phyloP scores from a whole-genome alignment of 2,797 vertebrate species.

The Galago senegalensis region DNA sequence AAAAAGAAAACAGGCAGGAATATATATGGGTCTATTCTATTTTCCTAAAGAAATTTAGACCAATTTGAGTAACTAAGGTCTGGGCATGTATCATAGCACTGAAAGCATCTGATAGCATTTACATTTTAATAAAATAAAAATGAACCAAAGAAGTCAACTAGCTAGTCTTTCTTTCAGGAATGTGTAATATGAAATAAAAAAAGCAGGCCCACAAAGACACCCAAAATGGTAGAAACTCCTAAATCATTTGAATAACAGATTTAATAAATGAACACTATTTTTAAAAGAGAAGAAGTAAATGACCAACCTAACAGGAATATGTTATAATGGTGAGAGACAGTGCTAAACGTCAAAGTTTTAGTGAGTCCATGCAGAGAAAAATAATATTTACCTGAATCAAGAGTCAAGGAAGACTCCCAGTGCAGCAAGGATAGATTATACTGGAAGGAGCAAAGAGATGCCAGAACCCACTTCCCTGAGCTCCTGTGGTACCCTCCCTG shows the following conservation, averaged over 20 bases:
- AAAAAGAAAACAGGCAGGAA: neutral
- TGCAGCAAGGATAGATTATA: neutral
- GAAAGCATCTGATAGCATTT: slow-evolving; percentile 17
- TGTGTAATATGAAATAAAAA: neutral
- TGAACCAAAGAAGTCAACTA: slow-evolving; percentile 17
- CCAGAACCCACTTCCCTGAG: neutral
- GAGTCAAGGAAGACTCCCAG: neutral
- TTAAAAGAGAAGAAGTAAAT: slow-evolving; percentile 44
- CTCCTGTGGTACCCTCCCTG: neutral
- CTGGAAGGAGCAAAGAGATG: neutral
- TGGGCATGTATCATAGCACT: neutral
- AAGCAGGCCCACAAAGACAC: neutral
- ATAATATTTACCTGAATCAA: neutral
- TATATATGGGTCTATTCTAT: neutral
- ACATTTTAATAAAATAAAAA: slow-evolving; percentile 51
- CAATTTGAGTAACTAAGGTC: slow-evolving; percentile 24
- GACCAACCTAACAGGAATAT: neutral
- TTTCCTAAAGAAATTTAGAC: slow-evolving; percentile 38
- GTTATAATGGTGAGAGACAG: neutral
- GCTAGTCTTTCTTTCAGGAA: slow-evolving; percentile 49
- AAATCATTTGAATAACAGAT: neutral
- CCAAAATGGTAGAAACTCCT: neutral
- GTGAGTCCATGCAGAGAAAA: neutral
- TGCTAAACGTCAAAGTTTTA: slow-evolving; percentile 26
- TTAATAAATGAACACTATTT: slow-evolving; percentile 3